Percentiles rank a stretch among this genome's conserved stretches.
Evolutionary conservation across 2,888 invertebrate genomes (phyloP).

Genomic region (Cataglyphis altisquamis): DNA sequence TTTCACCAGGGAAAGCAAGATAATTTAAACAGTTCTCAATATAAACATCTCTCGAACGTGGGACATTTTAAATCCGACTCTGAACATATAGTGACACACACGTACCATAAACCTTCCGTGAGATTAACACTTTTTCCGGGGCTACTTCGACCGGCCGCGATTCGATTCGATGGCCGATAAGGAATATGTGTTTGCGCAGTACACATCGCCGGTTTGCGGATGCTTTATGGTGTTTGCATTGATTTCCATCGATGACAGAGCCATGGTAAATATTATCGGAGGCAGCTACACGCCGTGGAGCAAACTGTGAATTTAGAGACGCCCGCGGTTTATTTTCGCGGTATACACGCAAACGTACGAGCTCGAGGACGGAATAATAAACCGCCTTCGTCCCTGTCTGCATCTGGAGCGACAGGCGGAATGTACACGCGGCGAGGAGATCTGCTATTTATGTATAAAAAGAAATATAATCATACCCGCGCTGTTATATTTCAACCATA

Average conservation of each 20-base stretch:
- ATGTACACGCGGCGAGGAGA: constrained; percentile 38
- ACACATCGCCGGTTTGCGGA: constrained; percentile 42
- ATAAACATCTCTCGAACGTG: constrained; percentile 32
- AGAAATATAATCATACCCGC: constrained; percentile 50
- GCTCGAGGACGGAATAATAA: constrained; percentile 58
- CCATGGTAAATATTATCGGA: constrained; percentile 75
- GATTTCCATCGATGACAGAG: constrained; percentile 72
- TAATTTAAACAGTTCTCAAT: not conserved
- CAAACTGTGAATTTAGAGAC: constrained; percentile 18
- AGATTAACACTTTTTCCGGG: constrained; percentile 56
- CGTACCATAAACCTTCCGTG: constrained; percentile 31
- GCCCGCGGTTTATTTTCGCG: constrained; percentile 63
- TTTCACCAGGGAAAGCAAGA: not conserved
- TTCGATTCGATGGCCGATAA: constrained; percentile 57
- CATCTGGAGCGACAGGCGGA: constrained; percentile 37
- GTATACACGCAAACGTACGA: constrained; percentile 52
- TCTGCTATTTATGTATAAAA: constrained; percentile 50
- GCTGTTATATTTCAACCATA: constrained; percentile 31
- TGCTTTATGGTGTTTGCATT: constrained; percentile 77
- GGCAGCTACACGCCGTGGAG: constrained; percentile 31
- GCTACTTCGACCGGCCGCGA: constrained; percentile 44
- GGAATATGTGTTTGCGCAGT: constrained; percentile 62
- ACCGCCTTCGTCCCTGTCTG: constrained; percentile 28
- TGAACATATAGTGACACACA: constrained; percentile 3
- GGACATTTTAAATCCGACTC: constrained; percentile 44